These are phyloP conservation scores for Cotesia chilonis DNA, from an alignment of 1,140 invertebrate species.

Conservation along the genomic window DNA sequence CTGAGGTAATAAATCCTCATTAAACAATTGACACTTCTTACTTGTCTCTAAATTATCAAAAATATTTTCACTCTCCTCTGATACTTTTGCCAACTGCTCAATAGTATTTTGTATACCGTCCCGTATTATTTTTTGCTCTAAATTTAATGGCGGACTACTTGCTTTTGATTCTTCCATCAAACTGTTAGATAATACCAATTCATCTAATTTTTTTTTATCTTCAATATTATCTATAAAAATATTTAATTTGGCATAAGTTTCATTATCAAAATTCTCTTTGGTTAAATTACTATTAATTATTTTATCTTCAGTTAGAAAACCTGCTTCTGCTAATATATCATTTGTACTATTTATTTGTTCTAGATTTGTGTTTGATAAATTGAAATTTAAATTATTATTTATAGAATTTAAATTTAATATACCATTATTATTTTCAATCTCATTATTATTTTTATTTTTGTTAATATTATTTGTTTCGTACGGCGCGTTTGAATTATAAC, in stretches of 20 bases:
- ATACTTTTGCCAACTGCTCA: slow-evolving; percentile 48
- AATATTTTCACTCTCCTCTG: slow-evolving; percentile 5
- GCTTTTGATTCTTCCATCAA: slow-evolving; percentile 18
- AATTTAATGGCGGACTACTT: slow-evolving; percentile 43
- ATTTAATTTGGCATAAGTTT: slow-evolving; percentile 48
- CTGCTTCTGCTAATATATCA: slow-evolving; percentile 36
- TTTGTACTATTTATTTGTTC: slow-evolving; percentile 41
- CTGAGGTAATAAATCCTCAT: slow-evolving; percentile 4
- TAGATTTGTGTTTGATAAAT: slow-evolving; percentile 22
- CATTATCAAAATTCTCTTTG: slow-evolving; percentile 41
- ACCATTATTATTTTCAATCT: not conserved
- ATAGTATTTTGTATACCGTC: slow-evolving; percentile 54
- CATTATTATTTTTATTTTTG: not conserved
- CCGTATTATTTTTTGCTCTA: slow-evolving; percentile 58
- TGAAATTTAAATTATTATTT: slow-evolving; percentile 29
- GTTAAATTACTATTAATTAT: slow-evolving; percentile 44
- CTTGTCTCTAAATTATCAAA: slow-evolving; percentile 22
- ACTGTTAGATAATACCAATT: not conserved
- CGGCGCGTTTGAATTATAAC: slow-evolving; percentile 30
- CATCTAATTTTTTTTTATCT: slow-evolving; percentile 12
- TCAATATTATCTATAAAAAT: slow-evolving; percentile 43
- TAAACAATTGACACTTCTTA: slow-evolving; percentile 9
- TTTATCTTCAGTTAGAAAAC: slow-evolving; percentile 39
- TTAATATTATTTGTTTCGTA: slow-evolving; percentile 7
- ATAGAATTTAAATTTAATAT: slow-evolving; percentile 27